These are phyloP conservation scores for Vidua macroura DNA, from an alignment of 2,113 vertebrate species.

Conservation along the genomic window DNA sequence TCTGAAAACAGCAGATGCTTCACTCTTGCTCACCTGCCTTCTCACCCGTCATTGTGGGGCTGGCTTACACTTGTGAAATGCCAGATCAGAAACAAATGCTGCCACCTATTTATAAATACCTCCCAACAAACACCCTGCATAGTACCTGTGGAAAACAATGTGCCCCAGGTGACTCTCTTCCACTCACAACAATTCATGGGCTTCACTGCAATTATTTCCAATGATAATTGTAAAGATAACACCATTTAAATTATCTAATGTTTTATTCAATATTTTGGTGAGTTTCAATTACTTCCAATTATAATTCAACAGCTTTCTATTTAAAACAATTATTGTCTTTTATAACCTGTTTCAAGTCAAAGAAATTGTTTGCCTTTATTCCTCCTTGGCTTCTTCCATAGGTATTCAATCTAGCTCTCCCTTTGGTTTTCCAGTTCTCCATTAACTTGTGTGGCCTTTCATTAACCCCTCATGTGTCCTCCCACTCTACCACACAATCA, in stretches of 20 bases:
- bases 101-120: neutral
- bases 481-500: neutral
- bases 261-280: constrained; percentile 78
- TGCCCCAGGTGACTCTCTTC: constrained; percentile 2
- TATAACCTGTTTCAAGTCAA: constrained; percentile 63
- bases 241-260: constrained; percentile 72
- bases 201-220: constrained; percentile 40
- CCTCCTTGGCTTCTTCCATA: neutral
- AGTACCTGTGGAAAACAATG: neutral
- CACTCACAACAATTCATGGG: neutral
- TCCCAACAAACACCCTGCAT: neutral
- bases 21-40: neutral
- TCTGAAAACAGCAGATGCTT: constrained; percentile 9
- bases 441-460: neutral
- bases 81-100: neutral
- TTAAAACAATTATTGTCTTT: constrained; percentile 74
- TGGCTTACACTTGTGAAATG: neutral
- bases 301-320: constrained; percentile 74
- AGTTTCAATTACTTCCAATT: constrained; percentile 77
- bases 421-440: neutral
- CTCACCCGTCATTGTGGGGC: neutral
- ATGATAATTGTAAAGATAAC: constrained; percentile 73
- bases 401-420: neutral
- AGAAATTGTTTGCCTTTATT: constrained; percentile 67
- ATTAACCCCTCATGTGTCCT: constrained; percentile 38